A percentile compares a stretch with the other conserved stretches of the same genome.
Evolutionary conservation across 53 echinoderm and acorn worm species (phyloP).

Genomic region (Echinometra lucunter): DNA sequence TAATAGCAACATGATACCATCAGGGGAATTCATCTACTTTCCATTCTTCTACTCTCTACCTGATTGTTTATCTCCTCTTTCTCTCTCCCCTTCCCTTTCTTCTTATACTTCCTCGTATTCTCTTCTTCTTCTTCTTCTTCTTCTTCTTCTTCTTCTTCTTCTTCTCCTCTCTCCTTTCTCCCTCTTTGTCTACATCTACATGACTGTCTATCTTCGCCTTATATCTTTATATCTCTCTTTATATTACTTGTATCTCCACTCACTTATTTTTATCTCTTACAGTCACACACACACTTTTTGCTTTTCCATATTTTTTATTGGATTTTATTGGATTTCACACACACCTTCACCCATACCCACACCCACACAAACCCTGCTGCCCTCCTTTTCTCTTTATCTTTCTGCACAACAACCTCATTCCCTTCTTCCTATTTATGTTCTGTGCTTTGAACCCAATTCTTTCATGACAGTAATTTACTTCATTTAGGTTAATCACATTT

Average conservation of each 20-base stretch:
- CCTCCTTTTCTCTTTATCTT: too few relatives aligned
- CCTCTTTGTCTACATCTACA: background rate
- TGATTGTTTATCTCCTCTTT: background rate
- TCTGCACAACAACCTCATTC: too few relatives aligned
- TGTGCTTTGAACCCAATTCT: too few relatives aligned
- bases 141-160: background rate
- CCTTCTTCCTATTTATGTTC: too few relatives aligned
- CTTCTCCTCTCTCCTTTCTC: background rate
- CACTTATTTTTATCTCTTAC: too few relatives aligned
- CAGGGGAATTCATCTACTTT: slow-evolving; percentile 58
- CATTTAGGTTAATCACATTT: too few relatives aligned
- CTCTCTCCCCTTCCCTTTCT: background rate
- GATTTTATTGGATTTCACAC: too few relatives aligned
- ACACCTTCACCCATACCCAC: too few relatives aligned
- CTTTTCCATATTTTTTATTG: background rate
- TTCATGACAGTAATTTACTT: too few relatives aligned
- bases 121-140: too few relatives aligned
- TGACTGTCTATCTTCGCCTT: background rate
- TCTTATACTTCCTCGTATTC: too few relatives aligned
- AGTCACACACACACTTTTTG: background rate
- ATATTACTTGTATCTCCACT: background rate
- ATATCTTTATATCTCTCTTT: background rate
- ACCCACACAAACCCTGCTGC: too few relatives aligned
- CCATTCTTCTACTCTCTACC: background rate
- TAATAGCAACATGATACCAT: slow-evolving; percentile 44